Base-by-base conservation (phyloP, 2,888 invertebrate species). In the Selenia dentaria region DNA sequence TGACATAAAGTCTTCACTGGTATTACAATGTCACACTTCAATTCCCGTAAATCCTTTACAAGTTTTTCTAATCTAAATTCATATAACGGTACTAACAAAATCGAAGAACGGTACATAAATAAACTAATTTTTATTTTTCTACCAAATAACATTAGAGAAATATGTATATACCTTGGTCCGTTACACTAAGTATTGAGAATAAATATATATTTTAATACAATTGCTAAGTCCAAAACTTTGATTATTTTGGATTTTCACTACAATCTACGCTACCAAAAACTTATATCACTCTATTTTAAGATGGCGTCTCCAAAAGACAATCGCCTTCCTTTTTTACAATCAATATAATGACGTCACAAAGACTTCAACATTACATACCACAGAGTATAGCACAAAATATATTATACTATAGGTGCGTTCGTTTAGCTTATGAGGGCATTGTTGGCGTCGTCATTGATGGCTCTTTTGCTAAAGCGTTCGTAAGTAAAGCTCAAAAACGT, bases 121-220 rank as follows among this genome's bases (percentile, higher is more conserved):
- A 89, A 86, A 88, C 82, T 71, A 79, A 79, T 74, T 80, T 80
- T 66, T 70, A 68, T 67, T 59, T 62, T 63, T 73, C 54, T 56
- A 58, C 48, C 65, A 66, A 74, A 74, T 67, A 76, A 72, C 74
- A 82, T 79, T 70, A 73, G 63, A 63, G 75, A 92, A 92, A 92
- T 92, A 91, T 74, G 68, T 63, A 70, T 90, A 82, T 92, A 95
- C 95, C 94, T 94, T 94, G 94, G 95, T 95, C 93, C 94, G 94
- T 94, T 93, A 94, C 92, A 93, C 93, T 93, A 92, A 93, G 92
- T 93, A 91, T 87, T 67, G 76, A 66, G 59, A 67, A 76, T 74
- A 77, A 71, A 79, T 79, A 83, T 83, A 70, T 78, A 77, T 68
- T 69, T 80, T 79, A 83, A 76, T 78, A 74, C 76, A 74, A 83